Evolutionary conservation across 1,140 invertebrate species (phyloP).

Genomic region (Phenacoccus solenopsis): DNA sequence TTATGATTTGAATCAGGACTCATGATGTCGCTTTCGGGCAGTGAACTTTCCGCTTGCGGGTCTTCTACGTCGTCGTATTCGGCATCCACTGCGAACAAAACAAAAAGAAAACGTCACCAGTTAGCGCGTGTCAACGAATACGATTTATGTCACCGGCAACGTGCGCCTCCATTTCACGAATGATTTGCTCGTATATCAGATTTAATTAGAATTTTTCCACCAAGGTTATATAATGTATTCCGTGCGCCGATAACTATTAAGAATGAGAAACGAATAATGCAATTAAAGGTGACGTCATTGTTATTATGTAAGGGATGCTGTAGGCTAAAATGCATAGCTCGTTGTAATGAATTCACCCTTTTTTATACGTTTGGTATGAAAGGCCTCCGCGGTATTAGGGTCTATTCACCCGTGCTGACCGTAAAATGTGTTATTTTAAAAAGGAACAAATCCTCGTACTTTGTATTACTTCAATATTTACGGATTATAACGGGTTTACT

Average conservation of each 20-base stretch:
- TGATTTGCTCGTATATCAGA: neutral
- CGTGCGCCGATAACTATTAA: neutral
- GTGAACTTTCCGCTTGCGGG: neutral
- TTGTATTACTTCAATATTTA: slow-evolving; percentile 13
- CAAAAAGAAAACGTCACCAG: neutral
- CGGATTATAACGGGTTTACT: slow-evolving; percentile 9
- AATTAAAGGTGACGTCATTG: slow-evolving; percentile 14
- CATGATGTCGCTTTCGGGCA: slow-evolving; percentile 4
- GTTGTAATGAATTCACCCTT: slow-evolving; percentile 14
- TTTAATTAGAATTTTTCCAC: neutral
- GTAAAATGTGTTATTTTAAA: slow-evolving; percentile 17
- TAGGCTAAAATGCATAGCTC: slow-evolving; percentile 7
- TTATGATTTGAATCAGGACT: slow-evolving; percentile 9
- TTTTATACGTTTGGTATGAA: neutral
- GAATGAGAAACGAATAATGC: slow-evolving; percentile 16
- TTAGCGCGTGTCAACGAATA: neutral
- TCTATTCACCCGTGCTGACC: slow-evolving; percentile 4
- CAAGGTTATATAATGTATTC: slow-evolving; percentile 1
- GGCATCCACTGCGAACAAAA: neutral
- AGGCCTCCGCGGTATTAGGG: neutral
- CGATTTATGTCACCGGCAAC: too few relatives aligned
- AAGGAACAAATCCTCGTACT: slow-evolving; percentile 7
- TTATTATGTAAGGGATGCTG: slow-evolving; percentile 7
- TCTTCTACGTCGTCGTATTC: neutral
- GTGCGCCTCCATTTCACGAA: too few relatives aligned